Evolutionary conservation across 1,140 invertebrate genomes (phyloP).

Genomic region (Nebria ingens): DNA sequence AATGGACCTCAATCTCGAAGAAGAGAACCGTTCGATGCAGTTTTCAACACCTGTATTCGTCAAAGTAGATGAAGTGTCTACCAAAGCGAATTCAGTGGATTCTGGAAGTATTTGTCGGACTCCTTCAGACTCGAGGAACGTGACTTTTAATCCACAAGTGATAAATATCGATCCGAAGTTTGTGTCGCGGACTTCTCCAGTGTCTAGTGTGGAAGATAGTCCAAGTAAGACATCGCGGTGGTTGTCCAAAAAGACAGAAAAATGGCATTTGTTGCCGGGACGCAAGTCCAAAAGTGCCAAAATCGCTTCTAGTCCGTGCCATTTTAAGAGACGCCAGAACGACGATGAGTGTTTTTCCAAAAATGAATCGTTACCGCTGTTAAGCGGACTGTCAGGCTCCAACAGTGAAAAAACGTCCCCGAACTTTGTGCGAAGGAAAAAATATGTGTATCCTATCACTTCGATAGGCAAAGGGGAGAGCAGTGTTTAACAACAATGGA

Average conservation of each 20-base stretch:
- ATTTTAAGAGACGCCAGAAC: slow-evolving; percentile 34
- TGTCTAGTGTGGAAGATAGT: neutral
- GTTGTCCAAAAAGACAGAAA: slow-evolving; percentile 17
- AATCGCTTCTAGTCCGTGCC: slow-evolving; percentile 36
- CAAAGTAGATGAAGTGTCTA: slow-evolving; percentile 16
- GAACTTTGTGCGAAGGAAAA: slow-evolving; percentile 46
- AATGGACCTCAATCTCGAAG: slow-evolving; percentile 30
- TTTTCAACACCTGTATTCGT: slow-evolving; percentile 15
- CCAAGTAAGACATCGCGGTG: slow-evolving; percentile 8
- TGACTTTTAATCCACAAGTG: slow-evolving; percentile 34
- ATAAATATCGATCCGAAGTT: slow-evolving; percentile 22
- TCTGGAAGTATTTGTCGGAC: slow-evolving; percentile 28
- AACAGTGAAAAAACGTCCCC: slow-evolving; percentile 38
- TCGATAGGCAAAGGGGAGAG: slow-evolving; percentile 42
- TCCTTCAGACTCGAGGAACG: slow-evolving; percentile 29
- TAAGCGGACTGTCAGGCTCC: slow-evolving; percentile 41
- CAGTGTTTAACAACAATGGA: slow-evolving; percentile 38
- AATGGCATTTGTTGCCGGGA: slow-evolving; percentile 21
- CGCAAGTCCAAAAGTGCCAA: slow-evolving; percentile 24
- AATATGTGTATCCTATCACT: slow-evolving; percentile 46
- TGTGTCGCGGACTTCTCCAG: neutral
- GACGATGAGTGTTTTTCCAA: slow-evolving; percentile 30
- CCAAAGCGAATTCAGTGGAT: slow-evolving; percentile 22
- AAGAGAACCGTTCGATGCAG: slow-evolving; percentile 27
- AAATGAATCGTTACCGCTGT: slow-evolving; percentile 44